phyloP scores from a whole-genome alignment of 1,140 invertebrate species.

The Aricia agestis region DNA sequence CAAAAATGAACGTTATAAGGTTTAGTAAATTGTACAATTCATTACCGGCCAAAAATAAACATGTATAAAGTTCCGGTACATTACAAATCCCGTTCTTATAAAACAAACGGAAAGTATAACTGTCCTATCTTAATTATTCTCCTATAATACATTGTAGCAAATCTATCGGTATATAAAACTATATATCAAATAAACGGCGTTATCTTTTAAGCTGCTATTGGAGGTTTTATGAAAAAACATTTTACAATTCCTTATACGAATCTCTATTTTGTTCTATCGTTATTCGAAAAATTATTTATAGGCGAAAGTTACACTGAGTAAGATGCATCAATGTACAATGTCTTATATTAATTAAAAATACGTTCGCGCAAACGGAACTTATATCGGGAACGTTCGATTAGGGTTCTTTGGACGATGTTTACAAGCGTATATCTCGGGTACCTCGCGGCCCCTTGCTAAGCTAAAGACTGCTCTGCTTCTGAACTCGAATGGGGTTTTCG shows the following conservation, averaged over 20 bases:
- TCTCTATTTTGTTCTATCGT: slow-evolving; percentile 45
- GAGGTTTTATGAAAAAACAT: slow-evolving; percentile 34
- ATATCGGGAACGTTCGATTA: slow-evolving; percentile 36
- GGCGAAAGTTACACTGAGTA: slow-evolving; percentile 46
- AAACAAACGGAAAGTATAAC: slow-evolving; percentile 30
- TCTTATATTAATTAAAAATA: slow-evolving; percentile 37
- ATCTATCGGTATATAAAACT: slow-evolving; percentile 41
- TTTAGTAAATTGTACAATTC: slow-evolving; percentile 17
- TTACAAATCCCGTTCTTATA: slow-evolving; percentile 34
- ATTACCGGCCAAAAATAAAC: slow-evolving; percentile 14
- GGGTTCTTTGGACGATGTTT: slow-evolving; percentile 68
- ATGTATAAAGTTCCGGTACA: slow-evolving; percentile 30
- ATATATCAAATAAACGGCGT: slow-evolving; percentile 35
- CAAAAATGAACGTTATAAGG: neutral
- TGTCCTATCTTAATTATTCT: slow-evolving; percentile 31
- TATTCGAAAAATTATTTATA: slow-evolving; percentile 45
- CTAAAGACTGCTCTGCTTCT: slow-evolving; percentile 38
- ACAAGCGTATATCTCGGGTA: slow-evolving; percentile 72
- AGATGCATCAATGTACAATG: slow-evolving; percentile 45
- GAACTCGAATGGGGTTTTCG: neutral
- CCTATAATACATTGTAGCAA: slow-evolving; percentile 39
- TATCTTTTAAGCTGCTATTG: slow-evolving; percentile 32
- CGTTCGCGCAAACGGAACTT: slow-evolving; percentile 39
- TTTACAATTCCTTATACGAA: slow-evolving; percentile 39
- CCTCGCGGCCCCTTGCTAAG: slow-evolving; percentile 55